Evolutionary conservation across 1,140 invertebrate genomes (phyloP).

Genomic region (Pseudomyrmex gracilis): DNA sequence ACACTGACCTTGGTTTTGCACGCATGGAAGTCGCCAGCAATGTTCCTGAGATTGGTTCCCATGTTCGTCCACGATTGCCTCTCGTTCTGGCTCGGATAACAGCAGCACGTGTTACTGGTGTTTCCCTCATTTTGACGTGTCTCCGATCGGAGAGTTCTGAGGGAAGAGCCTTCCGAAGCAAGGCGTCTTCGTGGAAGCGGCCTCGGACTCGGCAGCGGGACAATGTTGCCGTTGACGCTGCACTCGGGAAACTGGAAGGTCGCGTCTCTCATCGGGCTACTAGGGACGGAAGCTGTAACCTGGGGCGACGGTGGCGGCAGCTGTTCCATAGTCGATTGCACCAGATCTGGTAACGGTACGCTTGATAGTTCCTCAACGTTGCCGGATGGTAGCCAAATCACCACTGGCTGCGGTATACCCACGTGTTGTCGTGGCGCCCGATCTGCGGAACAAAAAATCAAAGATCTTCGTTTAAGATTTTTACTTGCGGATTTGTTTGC

Average conservation of each 20-base stretch:
- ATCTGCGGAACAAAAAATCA: slow-evolving; percentile 73
- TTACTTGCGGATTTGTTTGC: not conserved
- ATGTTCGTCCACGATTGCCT: slow-evolving; percentile 82
- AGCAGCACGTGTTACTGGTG: slow-evolving; percentile 66
- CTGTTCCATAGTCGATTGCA: slow-evolving; percentile 82
- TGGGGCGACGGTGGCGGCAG: slow-evolving; percentile 80
- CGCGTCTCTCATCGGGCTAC: slow-evolving; percentile 83
- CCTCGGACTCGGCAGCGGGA: slow-evolving; percentile 82
- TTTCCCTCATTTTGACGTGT: slow-evolving; percentile 32
- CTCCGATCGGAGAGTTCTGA: slow-evolving; percentile 18
- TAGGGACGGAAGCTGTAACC: slow-evolving; percentile 83
- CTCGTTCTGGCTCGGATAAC: slow-evolving; percentile 74
- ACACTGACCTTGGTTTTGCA: slow-evolving; percentile 83
- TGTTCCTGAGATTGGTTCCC: slow-evolving; percentile 83
- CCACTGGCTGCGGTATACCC: slow-evolving; percentile 76
- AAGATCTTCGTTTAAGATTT: not conserved
- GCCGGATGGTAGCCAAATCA: slow-evolving; percentile 80
- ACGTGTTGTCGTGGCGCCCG: slow-evolving; percentile 79
- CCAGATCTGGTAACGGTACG: slow-evolving; percentile 81
- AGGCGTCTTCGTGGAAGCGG: slow-evolving; percentile 83
- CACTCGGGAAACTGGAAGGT: slow-evolving; percentile 85
- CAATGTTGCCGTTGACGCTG: slow-evolving; percentile 58
- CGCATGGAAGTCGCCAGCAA: slow-evolving; percentile 84
- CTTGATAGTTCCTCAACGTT: slow-evolving; percentile 76
- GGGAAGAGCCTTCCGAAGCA: slow-evolving; percentile 78